A percentile compares a stretch with the other conserved stretches of the same genome.
Conservation (phyloP, 64 coral and sea anemone species). For the Montipora sp. region DNA sequence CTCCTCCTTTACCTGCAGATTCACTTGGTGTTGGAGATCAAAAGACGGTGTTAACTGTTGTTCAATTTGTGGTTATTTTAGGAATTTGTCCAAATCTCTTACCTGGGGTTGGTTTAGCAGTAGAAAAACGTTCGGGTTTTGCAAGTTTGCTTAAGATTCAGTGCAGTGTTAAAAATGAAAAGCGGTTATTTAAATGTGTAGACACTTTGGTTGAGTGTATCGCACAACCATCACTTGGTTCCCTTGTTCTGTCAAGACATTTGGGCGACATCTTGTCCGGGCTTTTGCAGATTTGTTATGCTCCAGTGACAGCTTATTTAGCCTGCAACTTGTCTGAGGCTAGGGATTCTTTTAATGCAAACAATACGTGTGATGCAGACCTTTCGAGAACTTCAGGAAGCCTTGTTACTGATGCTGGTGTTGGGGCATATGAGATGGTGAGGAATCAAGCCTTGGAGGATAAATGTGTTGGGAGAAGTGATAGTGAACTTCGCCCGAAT, state of each 20-base stretch:
- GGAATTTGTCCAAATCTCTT: constrained; percentile 90
- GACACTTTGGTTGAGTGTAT: constrained; percentile 61
- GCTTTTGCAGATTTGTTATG: constrained; percentile 84
- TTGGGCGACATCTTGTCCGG: constrained; percentile 78
- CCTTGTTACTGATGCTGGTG: background rate
- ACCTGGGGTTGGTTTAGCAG: constrained; percentile 73
- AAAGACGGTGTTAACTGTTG: constrained; percentile 59
- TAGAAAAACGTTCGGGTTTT: constrained; percentile 84
- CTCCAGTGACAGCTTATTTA: constrained; percentile 39
- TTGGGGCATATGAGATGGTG: background rate
- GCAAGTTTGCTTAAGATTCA: constrained; percentile 36
- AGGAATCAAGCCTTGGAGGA: background rate
- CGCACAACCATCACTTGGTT: constrained; percentile 59
- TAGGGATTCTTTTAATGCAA: background rate
- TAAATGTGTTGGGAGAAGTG: background rate
- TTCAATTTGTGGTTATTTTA: constrained; percentile 81
- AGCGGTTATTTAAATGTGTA: constrained; percentile 67
- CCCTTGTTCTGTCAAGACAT: constrained; percentile 83
- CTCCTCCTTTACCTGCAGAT: constrained; percentile 34
- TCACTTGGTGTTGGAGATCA: constrained; percentile 79
- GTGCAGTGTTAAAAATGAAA: constrained; percentile 45
- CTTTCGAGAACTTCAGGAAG: background rate
- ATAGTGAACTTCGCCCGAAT: background rate
- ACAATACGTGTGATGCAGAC: background rate
- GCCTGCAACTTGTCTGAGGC: background rate